These are phyloP conservation scores for Malacoraja senta DNA, from an alignment of 2,797 vertebrate species.

Conservation along the genomic window DNA sequence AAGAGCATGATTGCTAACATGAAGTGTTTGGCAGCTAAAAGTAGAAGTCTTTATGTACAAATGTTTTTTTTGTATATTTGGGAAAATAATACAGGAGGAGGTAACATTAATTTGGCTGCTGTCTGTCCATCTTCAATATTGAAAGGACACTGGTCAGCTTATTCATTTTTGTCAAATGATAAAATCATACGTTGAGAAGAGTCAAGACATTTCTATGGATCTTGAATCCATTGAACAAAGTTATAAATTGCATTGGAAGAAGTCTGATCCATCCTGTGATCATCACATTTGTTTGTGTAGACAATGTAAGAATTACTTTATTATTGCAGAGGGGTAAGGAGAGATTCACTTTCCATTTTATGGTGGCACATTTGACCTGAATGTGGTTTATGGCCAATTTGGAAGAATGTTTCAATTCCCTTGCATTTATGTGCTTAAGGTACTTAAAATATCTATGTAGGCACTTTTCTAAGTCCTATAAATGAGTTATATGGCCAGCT, in stretches of 20 bases:
- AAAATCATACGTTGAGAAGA: not conserved
- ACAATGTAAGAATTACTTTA: not conserved
- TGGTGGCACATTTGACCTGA: not conserved
- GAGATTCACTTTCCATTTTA: not conserved
- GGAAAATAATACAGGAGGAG: not conserved
- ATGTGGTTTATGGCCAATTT: not conserved
- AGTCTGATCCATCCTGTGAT: not conserved
- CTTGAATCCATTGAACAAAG: not conserved
- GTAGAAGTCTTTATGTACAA: not conserved
- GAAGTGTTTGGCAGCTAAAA: not conserved
- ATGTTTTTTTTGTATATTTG: not conserved
- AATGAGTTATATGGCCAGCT: not conserved
- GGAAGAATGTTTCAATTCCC: not conserved
- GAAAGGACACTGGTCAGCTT: not conserved
- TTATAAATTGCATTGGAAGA: not conserved
- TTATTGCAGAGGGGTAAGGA: not conserved
- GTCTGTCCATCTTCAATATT: not conserved
- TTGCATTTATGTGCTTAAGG: not conserved
- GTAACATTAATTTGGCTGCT: not conserved
- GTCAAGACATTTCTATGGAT: not conserved
- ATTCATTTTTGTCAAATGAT: not conserved
- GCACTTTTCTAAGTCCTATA: not conserved
- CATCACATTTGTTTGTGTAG: not conserved
- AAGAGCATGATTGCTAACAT: not conserved
- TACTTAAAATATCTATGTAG: not conserved